These are phyloP conservation scores for Anaspis maculata DNA, from an alignment of 2,888 invertebrate genomes.

Conservation along the genomic window DNA sequence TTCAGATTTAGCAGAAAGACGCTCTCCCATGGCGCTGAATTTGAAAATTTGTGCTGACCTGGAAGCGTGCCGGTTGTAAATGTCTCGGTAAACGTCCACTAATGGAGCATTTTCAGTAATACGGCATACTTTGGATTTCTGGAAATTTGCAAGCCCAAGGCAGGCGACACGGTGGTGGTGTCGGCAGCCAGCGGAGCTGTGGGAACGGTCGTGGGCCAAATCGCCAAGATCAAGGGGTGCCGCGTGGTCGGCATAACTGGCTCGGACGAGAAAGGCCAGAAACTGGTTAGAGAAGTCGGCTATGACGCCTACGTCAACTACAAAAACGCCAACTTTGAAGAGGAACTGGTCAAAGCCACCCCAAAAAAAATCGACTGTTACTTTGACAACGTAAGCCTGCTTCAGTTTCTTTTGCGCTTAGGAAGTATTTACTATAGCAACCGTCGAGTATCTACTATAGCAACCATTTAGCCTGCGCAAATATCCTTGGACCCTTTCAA, in stretches of 20 bases:
- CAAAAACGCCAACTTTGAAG: slow-evolving; percentile 50
- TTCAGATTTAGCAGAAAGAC: too few relatives aligned
- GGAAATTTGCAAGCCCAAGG: slow-evolving; percentile 61
- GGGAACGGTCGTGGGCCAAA: slow-evolving; percentile 69
- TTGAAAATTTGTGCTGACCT: too few relatives aligned
- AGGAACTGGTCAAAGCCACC: slow-evolving; percentile 51
- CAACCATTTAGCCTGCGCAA: too few relatives aligned
- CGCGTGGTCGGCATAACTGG: slow-evolving; percentile 65
- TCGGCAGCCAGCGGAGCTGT: slow-evolving; percentile 73
- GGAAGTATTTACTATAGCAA: too few relatives aligned
- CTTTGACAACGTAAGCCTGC: slow-evolving; percentile 62
- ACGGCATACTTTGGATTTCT: slow-evolving; percentile 69
- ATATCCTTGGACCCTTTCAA: too few relatives aligned
- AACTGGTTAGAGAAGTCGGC: slow-evolving; percentile 55
- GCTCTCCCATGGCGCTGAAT: too few relatives aligned
- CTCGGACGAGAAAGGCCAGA: slow-evolving; percentile 60
- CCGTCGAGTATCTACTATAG: too few relatives aligned
- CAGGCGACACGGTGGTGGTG: slow-evolving; percentile 64
- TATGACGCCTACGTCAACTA: slow-evolving; percentile 67
- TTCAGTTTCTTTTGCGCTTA: slow-evolving; percentile 25
- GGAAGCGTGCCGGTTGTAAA: too few relatives aligned
- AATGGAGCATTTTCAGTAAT: slow-evolving; percentile 53
- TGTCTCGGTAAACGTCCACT: too few relatives aligned
- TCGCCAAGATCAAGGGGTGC: slow-evolving; percentile 64
- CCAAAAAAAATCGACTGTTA: slow-evolving; percentile 69